These are phyloP conservation scores for Cranoglanis bouderius DNA, from an alignment of 2,113 vertebrate genomes.

Conservation along the genomic window DNA sequence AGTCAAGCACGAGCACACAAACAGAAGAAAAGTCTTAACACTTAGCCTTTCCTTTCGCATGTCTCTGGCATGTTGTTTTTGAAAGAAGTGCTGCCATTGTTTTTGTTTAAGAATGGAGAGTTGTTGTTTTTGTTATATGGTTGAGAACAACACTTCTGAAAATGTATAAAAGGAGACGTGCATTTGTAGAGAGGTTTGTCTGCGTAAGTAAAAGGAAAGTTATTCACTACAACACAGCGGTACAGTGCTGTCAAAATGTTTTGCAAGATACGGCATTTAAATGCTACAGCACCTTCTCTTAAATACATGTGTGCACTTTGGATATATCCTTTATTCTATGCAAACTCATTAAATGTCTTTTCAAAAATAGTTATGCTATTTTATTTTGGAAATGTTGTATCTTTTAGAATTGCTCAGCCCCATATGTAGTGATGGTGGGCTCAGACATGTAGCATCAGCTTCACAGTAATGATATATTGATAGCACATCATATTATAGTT, in stretches of 20 bases:
- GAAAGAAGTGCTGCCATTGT: constrained; percentile 15
- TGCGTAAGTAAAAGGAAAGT: not conserved
- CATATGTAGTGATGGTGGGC: not conserved
- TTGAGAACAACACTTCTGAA: constrained; percentile 11
- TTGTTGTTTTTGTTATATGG: not conserved
- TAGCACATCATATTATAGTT: not conserved
- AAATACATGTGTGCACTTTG: not conserved
- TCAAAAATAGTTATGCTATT: not conserved
- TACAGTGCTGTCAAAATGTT: not conserved
- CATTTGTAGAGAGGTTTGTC: not conserved
- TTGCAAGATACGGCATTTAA: not conserved
- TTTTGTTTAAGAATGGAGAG: constrained; percentile 25
- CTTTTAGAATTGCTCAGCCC: not conserved
- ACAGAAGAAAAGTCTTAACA: constrained; percentile 42
- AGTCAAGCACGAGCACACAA: not conserved
- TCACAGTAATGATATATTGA: not conserved
- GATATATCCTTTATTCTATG: constrained; percentile 10
- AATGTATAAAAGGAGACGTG: not conserved
- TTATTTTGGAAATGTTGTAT: not conserved
- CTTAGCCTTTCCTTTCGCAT: constrained; percentile 46
- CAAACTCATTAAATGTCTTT: not conserved
- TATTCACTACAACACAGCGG: not conserved
- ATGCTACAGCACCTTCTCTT: constrained; percentile 18
- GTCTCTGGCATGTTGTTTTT: constrained; percentile 39
- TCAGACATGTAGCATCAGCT: not conserved